These are phyloP conservation scores for Blera fallax DNA, from an alignment of 2,888 invertebrate genomes.

Conservation along the genomic window DNA sequence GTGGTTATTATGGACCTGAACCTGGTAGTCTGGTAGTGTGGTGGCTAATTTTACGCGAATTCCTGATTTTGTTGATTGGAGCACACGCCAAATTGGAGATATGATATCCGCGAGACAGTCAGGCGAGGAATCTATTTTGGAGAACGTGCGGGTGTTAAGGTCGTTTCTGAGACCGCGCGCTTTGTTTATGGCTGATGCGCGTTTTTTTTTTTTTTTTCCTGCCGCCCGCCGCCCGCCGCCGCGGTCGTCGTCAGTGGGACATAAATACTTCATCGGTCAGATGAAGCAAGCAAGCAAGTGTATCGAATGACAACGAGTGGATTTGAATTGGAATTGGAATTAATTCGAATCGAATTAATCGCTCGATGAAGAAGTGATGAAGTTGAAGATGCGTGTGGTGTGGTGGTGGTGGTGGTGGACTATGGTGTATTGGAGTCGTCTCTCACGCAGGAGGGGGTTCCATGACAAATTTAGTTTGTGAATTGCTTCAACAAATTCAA, in stretches of 20 bases:
- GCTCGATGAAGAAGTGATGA: too few relatives aligned
- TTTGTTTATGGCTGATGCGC: background rate
- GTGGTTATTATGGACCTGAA: background rate
- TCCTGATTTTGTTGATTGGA: background rate
- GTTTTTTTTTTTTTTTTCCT: background rate
- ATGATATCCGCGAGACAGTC: too few relatives aligned
- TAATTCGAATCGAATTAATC: constrained; percentile 39
- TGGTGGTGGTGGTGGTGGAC: background rate
- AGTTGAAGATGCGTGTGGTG: background rate
- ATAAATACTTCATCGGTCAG: constrained; percentile 33
- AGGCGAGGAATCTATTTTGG: background rate
- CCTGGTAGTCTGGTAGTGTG: background rate
- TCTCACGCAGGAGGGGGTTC: background rate
- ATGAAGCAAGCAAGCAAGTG: background rate
- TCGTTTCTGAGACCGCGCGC: background rate
- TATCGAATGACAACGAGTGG: constrained; percentile 46
- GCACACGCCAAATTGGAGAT: constrained; percentile 7
- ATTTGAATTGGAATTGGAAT: constrained; percentile 57
- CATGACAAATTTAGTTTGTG: constrained; percentile 22
- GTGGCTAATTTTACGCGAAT: constrained; percentile 1
- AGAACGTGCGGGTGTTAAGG: constrained; percentile 20
- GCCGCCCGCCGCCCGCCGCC: too few relatives aligned
- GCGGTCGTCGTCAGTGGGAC: constrained; percentile 1
- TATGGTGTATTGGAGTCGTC: background rate
- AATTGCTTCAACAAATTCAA: constrained; percentile 20